Evolutionary conservation across 2,113 vertebrate species (phyloP).

Genomic region (Alouatta palliata): DNA sequence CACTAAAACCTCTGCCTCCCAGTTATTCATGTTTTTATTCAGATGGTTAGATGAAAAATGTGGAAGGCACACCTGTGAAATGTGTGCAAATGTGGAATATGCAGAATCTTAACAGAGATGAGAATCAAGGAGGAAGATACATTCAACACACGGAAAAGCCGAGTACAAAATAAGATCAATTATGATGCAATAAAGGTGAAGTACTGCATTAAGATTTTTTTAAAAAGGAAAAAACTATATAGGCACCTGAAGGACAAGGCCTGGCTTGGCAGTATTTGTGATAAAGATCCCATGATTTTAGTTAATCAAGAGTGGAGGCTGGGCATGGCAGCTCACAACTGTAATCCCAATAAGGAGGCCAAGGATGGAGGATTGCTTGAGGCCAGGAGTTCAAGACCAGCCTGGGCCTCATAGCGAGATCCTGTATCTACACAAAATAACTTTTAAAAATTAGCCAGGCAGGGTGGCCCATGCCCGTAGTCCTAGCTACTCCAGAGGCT

Average conservation of each 20-base stretch:
- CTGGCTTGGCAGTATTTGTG: neutral
- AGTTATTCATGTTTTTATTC: neutral
- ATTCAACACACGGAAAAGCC: neutral
- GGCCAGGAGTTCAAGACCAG: too few species aligned
- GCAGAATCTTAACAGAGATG: neutral
- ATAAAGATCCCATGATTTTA: neutral
- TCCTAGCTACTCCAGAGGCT: too few species aligned
- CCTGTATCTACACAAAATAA: too few species aligned
- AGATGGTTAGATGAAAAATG: neutral
- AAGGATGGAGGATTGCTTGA: too few species aligned
- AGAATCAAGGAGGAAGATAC: constrained; percentile 13
- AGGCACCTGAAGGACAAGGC: neutral
- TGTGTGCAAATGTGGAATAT: neutral
- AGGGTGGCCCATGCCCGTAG: too few species aligned
- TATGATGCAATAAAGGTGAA: neutral
- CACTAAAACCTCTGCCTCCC: too few species aligned
- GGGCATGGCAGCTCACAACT: too few species aligned
- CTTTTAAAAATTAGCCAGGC: too few species aligned
- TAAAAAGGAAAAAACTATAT: neutral
- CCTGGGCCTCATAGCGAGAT: too few species aligned
- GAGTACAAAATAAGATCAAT: neutral
- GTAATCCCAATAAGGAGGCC: too few species aligned
- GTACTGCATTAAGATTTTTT: neutral
- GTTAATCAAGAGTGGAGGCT: neutral
- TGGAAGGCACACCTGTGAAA: neutral